Evolutionary conservation across 2,113 vertebrate genomes (phyloP), one percentile per base, ranked within the genome.

Genomic region (Bubo scandiacus): DNA sequence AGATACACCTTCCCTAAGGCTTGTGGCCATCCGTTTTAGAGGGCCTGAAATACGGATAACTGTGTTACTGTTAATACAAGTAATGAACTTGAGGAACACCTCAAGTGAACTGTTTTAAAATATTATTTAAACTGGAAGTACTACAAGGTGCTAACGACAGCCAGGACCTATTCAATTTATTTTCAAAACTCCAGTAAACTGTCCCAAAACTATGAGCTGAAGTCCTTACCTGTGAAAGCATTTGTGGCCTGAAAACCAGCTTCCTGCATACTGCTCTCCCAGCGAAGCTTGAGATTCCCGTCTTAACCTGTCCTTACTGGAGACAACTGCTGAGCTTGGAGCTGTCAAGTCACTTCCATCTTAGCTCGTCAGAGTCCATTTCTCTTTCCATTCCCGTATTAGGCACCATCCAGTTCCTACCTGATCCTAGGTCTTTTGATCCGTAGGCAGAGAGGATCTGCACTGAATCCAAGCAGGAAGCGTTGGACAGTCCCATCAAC

Each of bases 201-300:
- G 3, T 62, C 54, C 26, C 74, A 54, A 85, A 73, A 86, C 40
- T 29, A 80, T 20, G 49, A 45, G 15, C 3, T 12, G 54, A 88
- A 83, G 67, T 68, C 38, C 98, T 98, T 99, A 99, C 99, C 99
- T 99, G 99, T 99, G 98, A 99, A 99, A 98, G 99, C 98, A 97
- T 99, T 98, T 98, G 99, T 99, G 98, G 99, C 99, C 97, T 99
- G 99, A 98, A 98, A 98, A 98, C 99, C 99, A 98, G 99, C 99
- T 99, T 99, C 99, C 99, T 99, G 99, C 99, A 99, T 99, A 98
- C 99, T 99, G 99, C 98, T 99, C 97, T 98, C 96, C 98, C 98
- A 97, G 97, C 68, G 92, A 98, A 98, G 97, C 97, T 96, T 98
- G 98, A 97, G 96, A 96, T 96, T 94, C 96, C 93, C 96, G 98